Evolutionary conservation across 2,113 vertebrate genomes (phyloP), one percentile per base, ranked within the genome.

Genomic region (Leucosticte australis): DNA sequence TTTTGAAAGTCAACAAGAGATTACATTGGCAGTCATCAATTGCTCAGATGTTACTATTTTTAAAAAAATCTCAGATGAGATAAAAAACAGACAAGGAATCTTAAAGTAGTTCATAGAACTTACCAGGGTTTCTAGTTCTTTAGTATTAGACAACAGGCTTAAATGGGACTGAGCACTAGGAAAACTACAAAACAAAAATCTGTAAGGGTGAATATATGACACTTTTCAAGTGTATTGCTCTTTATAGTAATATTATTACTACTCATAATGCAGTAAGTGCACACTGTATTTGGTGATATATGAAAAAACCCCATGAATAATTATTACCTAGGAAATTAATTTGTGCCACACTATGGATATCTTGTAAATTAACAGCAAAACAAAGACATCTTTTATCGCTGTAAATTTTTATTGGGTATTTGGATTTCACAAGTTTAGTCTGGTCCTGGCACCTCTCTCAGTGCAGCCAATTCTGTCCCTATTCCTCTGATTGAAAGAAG

Each of bases 401-500:
- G 15, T 67, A 59, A 39, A 42, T 90, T 67, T 83, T 70, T 55
- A 67, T 42, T 18, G 13, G 37, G 39, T 44, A 53, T 56, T 11
- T 91, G 33, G 10, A 60, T 91, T 87, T 91, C n/a, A 30, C 33
- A 76, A 57, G 44, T 79, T 56, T 56, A 84, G 15, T 24, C 81
- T 89, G 71, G 57, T 73, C 41, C 57, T 87, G 69, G 15, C 0
- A 1, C 28, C 33, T 82, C 69, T 95, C 37, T 89, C 84, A 83
- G 33, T 42, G 78, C 62, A 92, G 70, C 69, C 14, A 37, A 37
- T 83, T 82, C 87, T 83, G 74, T 76, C 79, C 59, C 55, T 78
- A 59, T 47, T 88, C 55, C 68, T 92, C 78, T 86, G 92, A 90
- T 26, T 94, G 87, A 94, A 97, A 96, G 56, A 94, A 93, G 83